Percentiles rank a stretch among this genome's conserved stretches.
These are phyloP conservation scores for Euproctis similis DNA, from an alignment of 2,888 invertebrate species.

Conservation along the genomic window DNA sequence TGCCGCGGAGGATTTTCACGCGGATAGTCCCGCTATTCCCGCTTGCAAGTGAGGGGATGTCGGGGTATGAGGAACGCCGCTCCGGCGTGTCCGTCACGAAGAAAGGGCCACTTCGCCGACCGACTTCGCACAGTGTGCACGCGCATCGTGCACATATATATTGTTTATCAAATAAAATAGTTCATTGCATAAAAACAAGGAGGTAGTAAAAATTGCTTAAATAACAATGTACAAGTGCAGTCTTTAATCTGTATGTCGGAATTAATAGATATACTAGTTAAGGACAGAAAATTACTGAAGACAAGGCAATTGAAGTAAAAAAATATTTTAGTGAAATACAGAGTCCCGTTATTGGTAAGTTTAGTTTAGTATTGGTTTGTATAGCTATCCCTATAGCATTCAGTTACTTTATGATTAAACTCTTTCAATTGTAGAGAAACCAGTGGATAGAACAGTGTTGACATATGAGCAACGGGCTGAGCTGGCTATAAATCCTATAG, in stretches of 20 bases:
- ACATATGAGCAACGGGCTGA: conserved; percentile 78
- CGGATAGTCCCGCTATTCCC: too few species aligned
- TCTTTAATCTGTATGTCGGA: conserved; percentile 81
- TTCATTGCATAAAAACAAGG: conserved; percentile 97
- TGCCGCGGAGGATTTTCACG: too few species aligned
- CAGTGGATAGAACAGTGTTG: conserved; percentile 69
- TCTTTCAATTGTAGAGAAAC: conserved; percentile 26
- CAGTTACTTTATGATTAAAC: not conserved
- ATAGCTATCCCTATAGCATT: not conserved
- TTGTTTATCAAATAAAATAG: too few species aligned
- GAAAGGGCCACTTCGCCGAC: too few species aligned
- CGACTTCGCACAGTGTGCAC: too few species aligned
- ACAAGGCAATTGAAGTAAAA: conserved; percentile 71
- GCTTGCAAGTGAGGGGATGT: too few species aligned
- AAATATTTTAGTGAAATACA: conserved; percentile 79
- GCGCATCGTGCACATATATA: too few species aligned
- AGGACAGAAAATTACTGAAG: conserved; percentile 76
- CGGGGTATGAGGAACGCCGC: too few species aligned
- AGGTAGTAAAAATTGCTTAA: conserved; percentile 81
- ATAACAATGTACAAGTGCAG: conserved; percentile 81
- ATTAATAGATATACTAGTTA: conserved; percentile 78
- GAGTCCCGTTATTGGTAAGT: conserved; percentile 62
- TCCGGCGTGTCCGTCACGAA: too few species aligned
- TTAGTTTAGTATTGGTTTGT: not conserved
- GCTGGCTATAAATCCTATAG: conserved; percentile 75